Conservation (phyloP, 2,888 invertebrate species). For the Dynastes tityus region DNA sequence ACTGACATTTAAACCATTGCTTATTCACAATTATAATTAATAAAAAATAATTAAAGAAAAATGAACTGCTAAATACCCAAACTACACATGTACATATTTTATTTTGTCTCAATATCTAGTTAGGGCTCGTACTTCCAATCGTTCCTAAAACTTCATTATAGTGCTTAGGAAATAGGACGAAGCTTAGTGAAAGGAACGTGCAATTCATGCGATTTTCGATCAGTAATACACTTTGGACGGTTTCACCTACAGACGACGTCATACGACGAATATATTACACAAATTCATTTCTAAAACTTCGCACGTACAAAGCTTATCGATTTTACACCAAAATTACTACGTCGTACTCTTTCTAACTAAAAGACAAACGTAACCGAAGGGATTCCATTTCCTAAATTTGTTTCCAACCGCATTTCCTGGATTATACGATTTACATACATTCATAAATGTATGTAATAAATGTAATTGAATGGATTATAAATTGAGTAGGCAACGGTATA, state of each 20-base stretch:
- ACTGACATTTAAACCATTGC: too few relatives aligned
- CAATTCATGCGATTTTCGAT: too few relatives aligned
- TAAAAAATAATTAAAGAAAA: too few relatives aligned
- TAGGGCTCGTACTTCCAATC: too few relatives aligned
- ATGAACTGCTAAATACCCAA: too few relatives aligned
- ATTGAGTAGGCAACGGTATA: neutral
- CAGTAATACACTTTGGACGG: too few relatives aligned
- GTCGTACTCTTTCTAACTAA: neutral
- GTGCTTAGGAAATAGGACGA: too few relatives aligned
- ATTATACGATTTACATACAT: constrained; percentile 14
- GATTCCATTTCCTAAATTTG: neutral
- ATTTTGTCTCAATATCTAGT: too few relatives aligned
- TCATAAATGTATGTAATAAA: constrained; percentile 6
- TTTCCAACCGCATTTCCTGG: constrained; percentile 5
- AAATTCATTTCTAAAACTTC: constrained; percentile 7
- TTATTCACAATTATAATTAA: too few relatives aligned
- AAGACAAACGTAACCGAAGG: neutral
- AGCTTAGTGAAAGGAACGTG: too few relatives aligned
- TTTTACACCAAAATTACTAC: neutral
- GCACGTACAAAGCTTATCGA: constrained; percentile 4
- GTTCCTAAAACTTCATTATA: too few relatives aligned
- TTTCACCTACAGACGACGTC: neutral
- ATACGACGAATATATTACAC: neutral
- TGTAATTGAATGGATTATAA: constrained; percentile 19
- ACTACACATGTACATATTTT: too few relatives aligned